Conservation (phyloP, 1,140 invertebrate genomes). For the Zaprionus vittiger region DNA sequence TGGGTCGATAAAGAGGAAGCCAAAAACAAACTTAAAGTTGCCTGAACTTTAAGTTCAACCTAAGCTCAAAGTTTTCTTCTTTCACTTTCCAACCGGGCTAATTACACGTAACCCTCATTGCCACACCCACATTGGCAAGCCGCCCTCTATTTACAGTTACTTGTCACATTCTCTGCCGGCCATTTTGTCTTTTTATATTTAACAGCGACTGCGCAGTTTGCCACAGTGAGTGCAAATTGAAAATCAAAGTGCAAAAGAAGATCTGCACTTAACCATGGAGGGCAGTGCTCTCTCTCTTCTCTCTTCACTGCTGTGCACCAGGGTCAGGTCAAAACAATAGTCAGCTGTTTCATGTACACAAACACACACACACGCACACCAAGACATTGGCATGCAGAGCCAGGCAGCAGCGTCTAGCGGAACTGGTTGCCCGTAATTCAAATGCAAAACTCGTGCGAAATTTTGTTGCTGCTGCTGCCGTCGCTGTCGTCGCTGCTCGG, state of each 20-base stretch:
- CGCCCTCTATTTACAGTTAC: not conserved
- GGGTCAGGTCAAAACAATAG: conserved; percentile 69
- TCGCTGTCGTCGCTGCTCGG: conserved; percentile 13
- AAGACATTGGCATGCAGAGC: conserved; percentile 16
- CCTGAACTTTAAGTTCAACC: conserved; percentile 48
- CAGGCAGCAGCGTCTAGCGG: conserved; percentile 35
- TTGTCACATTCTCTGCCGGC: not conserved
- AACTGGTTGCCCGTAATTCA: conserved; percentile 78
- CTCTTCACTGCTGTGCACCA: not conserved
- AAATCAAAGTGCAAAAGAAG: not conserved
- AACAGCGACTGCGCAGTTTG: conserved; percentile 56
- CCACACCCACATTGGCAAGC: not conserved
- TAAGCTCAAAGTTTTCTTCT: not conserved
- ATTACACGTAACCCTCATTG: not conserved
- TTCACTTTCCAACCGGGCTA: not conserved
- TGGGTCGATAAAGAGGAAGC: conserved; percentile 69
- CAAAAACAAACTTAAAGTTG: conserved; percentile 62
- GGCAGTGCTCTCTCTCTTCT: not conserved
- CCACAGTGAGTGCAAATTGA: not conserved
- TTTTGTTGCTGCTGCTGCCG: conserved; percentile 56
- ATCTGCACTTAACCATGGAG: conserved; percentile 23
- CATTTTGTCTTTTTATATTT: conserved; percentile 1
- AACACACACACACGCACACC: conserved; percentile 18
- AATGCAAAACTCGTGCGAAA: conserved; percentile 83
- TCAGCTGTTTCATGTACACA: conserved; percentile 66